These are phyloP conservation scores for Chlorodrepanis virens DNA, from an alignment of 2,113 vertebrate species.

Conservation along the genomic window DNA sequence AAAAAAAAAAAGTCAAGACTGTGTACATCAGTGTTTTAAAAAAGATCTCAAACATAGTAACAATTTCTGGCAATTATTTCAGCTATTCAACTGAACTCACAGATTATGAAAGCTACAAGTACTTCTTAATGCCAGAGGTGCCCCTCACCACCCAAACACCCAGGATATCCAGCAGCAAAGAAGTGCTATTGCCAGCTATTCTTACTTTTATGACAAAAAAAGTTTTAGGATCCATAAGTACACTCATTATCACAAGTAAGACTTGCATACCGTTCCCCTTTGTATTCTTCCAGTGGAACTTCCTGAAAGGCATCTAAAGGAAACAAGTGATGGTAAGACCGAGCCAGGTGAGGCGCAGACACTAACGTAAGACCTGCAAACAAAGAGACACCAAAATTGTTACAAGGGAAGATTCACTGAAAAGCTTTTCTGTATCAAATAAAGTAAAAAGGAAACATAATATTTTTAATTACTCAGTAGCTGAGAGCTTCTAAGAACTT, in stretches of 20 bases:
- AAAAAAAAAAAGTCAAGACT: not conserved
- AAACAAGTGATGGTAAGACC: conserved; percentile 98
- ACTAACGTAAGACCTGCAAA: conserved; percentile 90
- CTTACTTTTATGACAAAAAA: not conserved
- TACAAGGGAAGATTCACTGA: not conserved
- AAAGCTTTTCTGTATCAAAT: not conserved
- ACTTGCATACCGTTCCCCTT: conserved; percentile 78
- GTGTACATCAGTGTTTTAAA: not conserved
- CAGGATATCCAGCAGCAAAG: not conserved
- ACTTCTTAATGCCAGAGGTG: not conserved
- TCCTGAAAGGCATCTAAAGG: conserved; percentile 90
- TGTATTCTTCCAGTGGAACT: conserved; percentile 71
- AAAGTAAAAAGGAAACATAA: not conserved
- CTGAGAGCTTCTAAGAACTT: not conserved
- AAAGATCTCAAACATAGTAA: not conserved
- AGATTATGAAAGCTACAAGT: not conserved
- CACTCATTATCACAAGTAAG: not conserved
- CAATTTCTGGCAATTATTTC: not conserved
- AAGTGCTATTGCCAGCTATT: not conserved
- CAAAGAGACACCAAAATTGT: not conserved
- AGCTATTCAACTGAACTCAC: not conserved
- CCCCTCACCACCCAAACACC: not conserved
- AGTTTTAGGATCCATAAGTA: not conserved
- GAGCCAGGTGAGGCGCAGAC: conserved; percentile 93
- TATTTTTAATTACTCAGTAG: not conserved